Base-by-base conservation (phyloP, 2,888 invertebrate genomes). In the Mamestra brassicae region DNA sequence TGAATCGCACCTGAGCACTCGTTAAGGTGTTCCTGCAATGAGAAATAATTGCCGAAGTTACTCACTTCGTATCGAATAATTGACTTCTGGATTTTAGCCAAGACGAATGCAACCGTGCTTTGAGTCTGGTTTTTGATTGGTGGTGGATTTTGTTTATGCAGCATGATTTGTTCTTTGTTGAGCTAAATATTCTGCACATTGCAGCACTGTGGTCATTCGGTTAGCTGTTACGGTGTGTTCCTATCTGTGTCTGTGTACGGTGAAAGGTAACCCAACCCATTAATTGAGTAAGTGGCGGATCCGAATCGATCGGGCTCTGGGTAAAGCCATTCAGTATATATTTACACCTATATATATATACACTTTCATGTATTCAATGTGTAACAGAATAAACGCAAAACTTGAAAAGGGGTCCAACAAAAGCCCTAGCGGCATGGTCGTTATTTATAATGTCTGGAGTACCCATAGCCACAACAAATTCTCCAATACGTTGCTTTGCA, bases 11-110 rank as follows among this genome's bases (percentile, higher is more conserved):
- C 92, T 91, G 90, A 88, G 88, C 78, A 89, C 90, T 94, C 93
- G 94, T 94, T 94, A 95, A 94, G 94, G 93, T 93, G 94, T 93
- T 92, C 90, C 90, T 89, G 90, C 89, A 93, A 93, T 93, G 93
- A 94, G 93, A 92, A 95, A 94, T 95, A 95, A 96, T 95, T 95
- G 93, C 91, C 85, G 90, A 93, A 95, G 93, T 93, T 92, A 89
- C 82, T 76, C 73, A 77, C 83, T 88, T 88, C 89, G 90, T 88
- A 91, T 90, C 93, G 91, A 80, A 94, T 95, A 95, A 95, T 95
- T 95, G 95, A 94, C 91, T 94, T 92, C 93, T 95, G 96, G 94
- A 93, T 90, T 90, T 84, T 75, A 80, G 95, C 96, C 95, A 94
- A 93, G 90, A 91, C 75, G 65, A 78, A 81, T 71, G 68, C 61